A percentile compares a stretch with the other conserved stretches of the same genome.
Conservation (phyloP, 2,797 vertebrate genomes). For the Sciurus carolinensis region DNA sequence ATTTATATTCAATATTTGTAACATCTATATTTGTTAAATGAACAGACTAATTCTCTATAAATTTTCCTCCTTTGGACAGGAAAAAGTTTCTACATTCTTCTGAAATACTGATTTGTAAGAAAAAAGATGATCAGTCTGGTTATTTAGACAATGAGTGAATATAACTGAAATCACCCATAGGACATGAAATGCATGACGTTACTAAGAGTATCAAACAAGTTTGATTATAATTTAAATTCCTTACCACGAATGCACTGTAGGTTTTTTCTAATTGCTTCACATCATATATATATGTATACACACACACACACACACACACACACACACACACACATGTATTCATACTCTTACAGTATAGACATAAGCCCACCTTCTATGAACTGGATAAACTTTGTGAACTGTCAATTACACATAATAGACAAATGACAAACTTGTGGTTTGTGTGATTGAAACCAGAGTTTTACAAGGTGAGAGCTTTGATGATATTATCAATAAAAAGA, state of each 20-base stretch:
- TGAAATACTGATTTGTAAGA: slow-evolving; percentile 70
- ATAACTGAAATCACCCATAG: slow-evolving; percentile 66
- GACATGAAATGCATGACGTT: slow-evolving; percentile 34
- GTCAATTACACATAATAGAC: background rate
- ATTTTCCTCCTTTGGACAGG: slow-evolving; percentile 72
- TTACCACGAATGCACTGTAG: slow-evolving; percentile 2
- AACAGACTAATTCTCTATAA: slow-evolving; percentile 78
- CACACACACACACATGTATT: background rate
- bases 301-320: background rate
- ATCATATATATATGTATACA: too few species aligned
- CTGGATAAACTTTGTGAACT: background rate
- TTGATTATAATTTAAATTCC: slow-evolving; percentile 47
- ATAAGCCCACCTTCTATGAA: background rate
- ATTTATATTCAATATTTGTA: background rate
- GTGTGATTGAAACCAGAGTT: slow-evolving; percentile 50
- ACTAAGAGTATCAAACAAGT: background rate
- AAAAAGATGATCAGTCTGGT: slow-evolving; percentile 40
- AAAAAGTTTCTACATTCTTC: slow-evolving; percentile 66
- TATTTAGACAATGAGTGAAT: slow-evolving; percentile 46
- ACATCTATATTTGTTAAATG: slow-evolving; percentile 62
- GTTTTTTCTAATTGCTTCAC: background rate
- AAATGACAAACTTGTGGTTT: slow-evolving; percentile 29
- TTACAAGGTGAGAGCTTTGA: background rate
- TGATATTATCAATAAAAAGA: slow-evolving; percentile 22
- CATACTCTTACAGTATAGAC: background rate